phyloP scores from a whole-genome alignment of 2,113 vertebrate species.

The Xyliphius kryptos region DNA sequence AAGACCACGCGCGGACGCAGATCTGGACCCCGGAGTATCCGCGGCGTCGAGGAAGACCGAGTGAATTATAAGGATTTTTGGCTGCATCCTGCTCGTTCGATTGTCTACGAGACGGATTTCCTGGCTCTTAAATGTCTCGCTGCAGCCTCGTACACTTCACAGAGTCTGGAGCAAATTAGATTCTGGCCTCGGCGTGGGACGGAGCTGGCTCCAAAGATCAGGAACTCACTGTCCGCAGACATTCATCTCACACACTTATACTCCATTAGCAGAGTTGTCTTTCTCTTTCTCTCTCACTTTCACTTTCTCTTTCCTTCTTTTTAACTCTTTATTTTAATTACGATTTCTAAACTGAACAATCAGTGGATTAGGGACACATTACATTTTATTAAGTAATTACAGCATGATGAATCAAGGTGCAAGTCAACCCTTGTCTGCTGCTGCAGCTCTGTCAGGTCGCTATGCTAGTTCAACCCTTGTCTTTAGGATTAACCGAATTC shows the following conservation, averaged over 20 bases:
- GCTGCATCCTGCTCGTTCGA: constrained; percentile 17
- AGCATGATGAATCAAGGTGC: no score
- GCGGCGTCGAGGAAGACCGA: background rate
- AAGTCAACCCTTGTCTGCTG: no score
- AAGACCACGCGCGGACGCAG: background rate
- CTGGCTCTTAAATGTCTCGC: constrained; percentile 20
- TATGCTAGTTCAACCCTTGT: no score
- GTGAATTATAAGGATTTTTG: constrained; percentile 19
- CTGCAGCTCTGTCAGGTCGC: no score
- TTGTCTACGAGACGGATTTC: background rate
- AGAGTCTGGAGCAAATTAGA: constrained; percentile 22
- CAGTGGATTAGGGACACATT: no score
- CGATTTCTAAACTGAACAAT: no score
- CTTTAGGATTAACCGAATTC: no score
- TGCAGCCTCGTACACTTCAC: constrained; percentile 21
- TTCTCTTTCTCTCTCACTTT: no score
- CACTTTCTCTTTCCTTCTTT: no score
- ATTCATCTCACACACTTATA: constrained; percentile 22
- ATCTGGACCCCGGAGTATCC: constrained; percentile 6
- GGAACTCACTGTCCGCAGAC: constrained; percentile 20
- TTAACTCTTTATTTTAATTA: no score
- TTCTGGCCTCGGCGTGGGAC: constrained; percentile 11
- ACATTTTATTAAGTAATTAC: no score
- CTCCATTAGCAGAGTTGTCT: constrained; percentile 13
- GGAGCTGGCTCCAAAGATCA: constrained; percentile 21